Conservation (phyloP, 2,797 vertebrate genomes). For the Hydrophis major region DNA sequence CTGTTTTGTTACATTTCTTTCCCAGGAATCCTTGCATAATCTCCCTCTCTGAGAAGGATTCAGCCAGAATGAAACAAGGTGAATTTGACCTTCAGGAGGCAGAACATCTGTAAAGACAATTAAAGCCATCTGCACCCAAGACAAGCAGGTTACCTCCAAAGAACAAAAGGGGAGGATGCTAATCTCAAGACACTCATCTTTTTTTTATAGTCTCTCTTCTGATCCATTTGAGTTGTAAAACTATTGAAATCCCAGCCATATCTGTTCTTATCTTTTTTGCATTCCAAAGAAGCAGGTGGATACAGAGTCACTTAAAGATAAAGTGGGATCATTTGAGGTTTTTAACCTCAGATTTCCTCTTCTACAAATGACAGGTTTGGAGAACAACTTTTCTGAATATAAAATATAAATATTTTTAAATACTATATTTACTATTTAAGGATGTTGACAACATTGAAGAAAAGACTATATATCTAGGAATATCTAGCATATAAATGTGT, state of each 20-base stretch:
- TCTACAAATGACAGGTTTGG: background rate
- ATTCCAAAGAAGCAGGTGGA: slow-evolving; percentile 47
- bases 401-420: background rate
- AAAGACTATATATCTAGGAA: too few species aligned
- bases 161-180: slow-evolving; percentile 43
- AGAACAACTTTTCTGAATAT: background rate
- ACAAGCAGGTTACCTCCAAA: slow-evolving; percentile 68
- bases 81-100: slow-evolving; percentile 73
- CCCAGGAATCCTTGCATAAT: slow-evolving; percentile 64
- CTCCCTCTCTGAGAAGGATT: slow-evolving; percentile 56
- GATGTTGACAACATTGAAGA: background rate
- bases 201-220: slow-evolving; percentile 64
- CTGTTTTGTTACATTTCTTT: slow-evolving; percentile 65
- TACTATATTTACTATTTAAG: background rate
- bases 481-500: too few species aligned
- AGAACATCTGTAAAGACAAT: slow-evolving; percentile 74
- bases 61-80: slow-evolving; percentile 69
- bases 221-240: slow-evolving; percentile 62
- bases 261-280: slow-evolving; percentile 41
- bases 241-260: slow-evolving; percentile 44
- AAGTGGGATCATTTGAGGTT: background rate
- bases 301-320: background rate
- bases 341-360: background rate
- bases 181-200: slow-evolving; percentile 69
- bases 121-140: slow-evolving; percentile 73